Evolutionary conservation across 2,797 vertebrate species (phyloP).

Genomic region (Thalassophryne amazonica): DNA sequence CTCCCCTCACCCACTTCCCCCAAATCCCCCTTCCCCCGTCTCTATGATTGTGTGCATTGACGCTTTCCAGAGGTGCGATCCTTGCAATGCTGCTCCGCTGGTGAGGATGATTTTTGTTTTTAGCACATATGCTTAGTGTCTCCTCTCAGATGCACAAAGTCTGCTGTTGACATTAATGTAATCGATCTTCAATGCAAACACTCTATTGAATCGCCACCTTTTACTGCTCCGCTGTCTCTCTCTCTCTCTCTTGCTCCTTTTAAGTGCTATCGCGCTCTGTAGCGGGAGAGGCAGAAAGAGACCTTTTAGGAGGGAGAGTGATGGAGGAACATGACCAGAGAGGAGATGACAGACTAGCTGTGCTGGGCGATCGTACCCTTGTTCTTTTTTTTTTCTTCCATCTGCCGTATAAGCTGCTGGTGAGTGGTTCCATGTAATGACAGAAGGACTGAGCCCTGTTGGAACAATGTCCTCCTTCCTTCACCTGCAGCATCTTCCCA

Average conservation of each 20-base stretch:
- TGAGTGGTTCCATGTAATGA: slow-evolving; percentile 32
- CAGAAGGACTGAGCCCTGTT: slow-evolving; percentile 24
- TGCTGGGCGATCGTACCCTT: slow-evolving; percentile 30
- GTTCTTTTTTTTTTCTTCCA: slow-evolving; percentile 5
- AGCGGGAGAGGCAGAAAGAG: background rate
- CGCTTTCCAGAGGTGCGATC: slow-evolving; percentile 63
- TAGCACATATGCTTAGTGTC: background rate
- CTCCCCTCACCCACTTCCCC: slow-evolving; percentile 26
- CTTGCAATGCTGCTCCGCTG: slow-evolving; percentile 28
- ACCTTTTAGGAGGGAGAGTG: slow-evolving; percentile 2
- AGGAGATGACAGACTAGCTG: slow-evolving; percentile 44
- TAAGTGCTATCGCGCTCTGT: slow-evolving; percentile 36
- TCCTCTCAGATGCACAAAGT: slow-evolving; percentile 28
- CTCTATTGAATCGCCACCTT: slow-evolving; percentile 25
- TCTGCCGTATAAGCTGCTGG: slow-evolving; percentile 42
- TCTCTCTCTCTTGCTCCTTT: background rate
- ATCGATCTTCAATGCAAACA: slow-evolving; percentile 25
- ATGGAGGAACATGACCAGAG: slow-evolving; percentile 18
- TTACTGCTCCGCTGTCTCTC: slow-evolving; percentile 12
- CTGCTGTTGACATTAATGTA: slow-evolving; percentile 30
- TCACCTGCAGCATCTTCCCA: slow-evolving; percentile 44
- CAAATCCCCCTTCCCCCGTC: slow-evolving; percentile 60
- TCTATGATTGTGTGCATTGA: slow-evolving; percentile 66
- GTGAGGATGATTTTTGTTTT: slow-evolving; percentile 35
- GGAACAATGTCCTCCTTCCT: background rate